Evolutionary conservation across 2,113 vertebrate genomes (phyloP), one percentile per base, ranked within the genome.

Genomic region (Sciurus niger): DNA sequence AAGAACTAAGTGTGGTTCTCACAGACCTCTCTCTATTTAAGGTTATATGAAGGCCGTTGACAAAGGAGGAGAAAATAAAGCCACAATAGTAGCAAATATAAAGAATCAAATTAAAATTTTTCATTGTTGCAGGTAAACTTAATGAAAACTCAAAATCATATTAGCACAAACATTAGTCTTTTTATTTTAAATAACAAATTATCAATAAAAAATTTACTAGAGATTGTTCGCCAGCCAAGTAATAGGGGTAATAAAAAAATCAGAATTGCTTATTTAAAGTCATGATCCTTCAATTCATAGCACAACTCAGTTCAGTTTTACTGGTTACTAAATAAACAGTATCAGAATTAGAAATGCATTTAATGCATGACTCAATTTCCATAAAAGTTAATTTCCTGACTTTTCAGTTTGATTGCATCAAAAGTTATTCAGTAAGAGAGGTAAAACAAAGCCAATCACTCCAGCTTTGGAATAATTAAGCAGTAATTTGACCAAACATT

Each of bases 391-490:
- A 98, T 97, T 98, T 92, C 92, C 90, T 94, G 96, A 92, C 83
- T 96, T 97, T 98, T 98, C 95, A 86, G 84, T 97, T 84, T 93
- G 93, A 98, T 92, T 95, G 65, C 83, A 99, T 98, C 95, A 98
- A 97, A 97, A 99, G 99, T 98, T 99, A 98, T 98, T 99, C 99
- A 98, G 98, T 97, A 98, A 98, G 96, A 98, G 98, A 98, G 98
- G 98, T 98, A 90, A 98, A 98, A 99, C 98, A 98, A 99, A 98
- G 98, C 92, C 98, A 98, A 98, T 99, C 98, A 99, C 98, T 99
- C 98, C 98, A 93, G 96, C 32, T 96, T 91, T 95, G 94, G 70
- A 95, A 98, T 97, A 98, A 98, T 98, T 98, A 98, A 99, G 98
- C 95, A 98, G 98, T 96, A 98, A 98, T 98, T 99, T 98, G 98